These are phyloP conservation scores for Pelvicachromis taeniatus DNA, from an alignment of 2,113 vertebrate genomes.

Conservation along the genomic window DNA sequence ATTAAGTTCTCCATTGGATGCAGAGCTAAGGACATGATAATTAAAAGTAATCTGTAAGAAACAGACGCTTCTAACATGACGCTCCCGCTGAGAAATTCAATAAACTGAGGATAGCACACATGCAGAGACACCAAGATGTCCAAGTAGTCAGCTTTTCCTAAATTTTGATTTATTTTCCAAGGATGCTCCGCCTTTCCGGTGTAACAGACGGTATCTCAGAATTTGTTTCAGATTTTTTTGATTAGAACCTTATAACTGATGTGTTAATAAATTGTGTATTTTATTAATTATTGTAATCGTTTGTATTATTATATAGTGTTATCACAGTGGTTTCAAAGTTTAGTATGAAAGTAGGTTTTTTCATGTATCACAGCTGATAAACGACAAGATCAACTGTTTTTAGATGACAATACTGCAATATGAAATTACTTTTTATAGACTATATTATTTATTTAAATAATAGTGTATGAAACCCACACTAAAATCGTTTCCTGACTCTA, in stretches of 20 bases:
- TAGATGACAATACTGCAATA: background rate
- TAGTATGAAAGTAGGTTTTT: background rate
- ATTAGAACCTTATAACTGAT: background rate
- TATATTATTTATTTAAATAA: background rate
- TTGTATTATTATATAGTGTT: background rate
- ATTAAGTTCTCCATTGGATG: conserved; percentile 37
- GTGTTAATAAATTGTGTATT: background rate
- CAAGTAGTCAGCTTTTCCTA: background rate
- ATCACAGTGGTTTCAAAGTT: background rate
- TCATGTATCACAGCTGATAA: background rate
- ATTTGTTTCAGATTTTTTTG: background rate
- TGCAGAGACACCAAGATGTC: background rate
- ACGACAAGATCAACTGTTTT: background rate
- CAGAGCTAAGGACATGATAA: conserved; percentile 16
- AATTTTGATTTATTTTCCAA: background rate
- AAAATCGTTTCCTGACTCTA: background rate
- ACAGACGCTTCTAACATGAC: conserved; percentile 5
- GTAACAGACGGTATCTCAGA: background rate
- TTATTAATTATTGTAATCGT: background rate
- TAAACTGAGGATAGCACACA: conserved; percentile 26
- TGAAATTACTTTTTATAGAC: background rate
- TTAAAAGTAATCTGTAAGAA: conserved; percentile 41
- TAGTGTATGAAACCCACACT: background rate
- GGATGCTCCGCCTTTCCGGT: background rate
- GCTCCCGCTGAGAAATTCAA: conserved; percentile 39